Evolutionary conservation across 2,888 invertebrate genomes (phyloP), one percentile per base, ranked within the genome.

Genomic region (Aspidiotus destructor): DNA sequence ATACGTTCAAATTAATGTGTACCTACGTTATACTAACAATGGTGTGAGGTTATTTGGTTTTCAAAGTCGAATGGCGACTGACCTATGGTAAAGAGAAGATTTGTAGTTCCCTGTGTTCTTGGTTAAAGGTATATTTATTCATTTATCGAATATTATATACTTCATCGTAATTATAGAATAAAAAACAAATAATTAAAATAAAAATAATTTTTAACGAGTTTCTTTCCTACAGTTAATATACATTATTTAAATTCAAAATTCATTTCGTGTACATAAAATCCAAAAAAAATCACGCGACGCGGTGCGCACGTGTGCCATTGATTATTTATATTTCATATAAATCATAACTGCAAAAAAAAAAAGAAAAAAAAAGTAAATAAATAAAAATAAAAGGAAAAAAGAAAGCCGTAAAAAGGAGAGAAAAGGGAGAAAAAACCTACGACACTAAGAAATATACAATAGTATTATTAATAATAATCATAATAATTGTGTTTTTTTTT

Each of bases 161-260:
- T 67, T 48, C 41, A 65, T 54, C 57, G 41, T 41, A 41, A 57
- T 44, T 55, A 60, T 55, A 67, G 52, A 67, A 62, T 42, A 52
- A 17, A 62, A 62, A 62, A 67, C 67, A 67, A 67, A 67, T 67
- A 67, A 60, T 60, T 67, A 67, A 67, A 67, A 67, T 67, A 67
- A 60, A 67, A 60, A 67, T 67, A 67, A 67, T 67, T 67, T 65
- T 67, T 58, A 40, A 67, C 58, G 58, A 60, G 52, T 42, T 67
- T 60, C 67, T 67, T 67, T 67, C 67, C 67, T 67, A 67, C 67
- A 67, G 58, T 57, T 67, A 67, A 60, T 60, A 58, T 67, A 67
- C 67, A 67, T 67, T 60, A 58, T 67, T 67, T 28, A 28, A 28
- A 28, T 28, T 28, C 28, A 28, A 28, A 28, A 28, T 28, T 28